Percentiles rank a stretch among this genome's conserved stretches.
These are phyloP conservation scores for Suillia variegata DNA, from an alignment of 2,888 invertebrate species.

Conservation along the genomic window DNA sequence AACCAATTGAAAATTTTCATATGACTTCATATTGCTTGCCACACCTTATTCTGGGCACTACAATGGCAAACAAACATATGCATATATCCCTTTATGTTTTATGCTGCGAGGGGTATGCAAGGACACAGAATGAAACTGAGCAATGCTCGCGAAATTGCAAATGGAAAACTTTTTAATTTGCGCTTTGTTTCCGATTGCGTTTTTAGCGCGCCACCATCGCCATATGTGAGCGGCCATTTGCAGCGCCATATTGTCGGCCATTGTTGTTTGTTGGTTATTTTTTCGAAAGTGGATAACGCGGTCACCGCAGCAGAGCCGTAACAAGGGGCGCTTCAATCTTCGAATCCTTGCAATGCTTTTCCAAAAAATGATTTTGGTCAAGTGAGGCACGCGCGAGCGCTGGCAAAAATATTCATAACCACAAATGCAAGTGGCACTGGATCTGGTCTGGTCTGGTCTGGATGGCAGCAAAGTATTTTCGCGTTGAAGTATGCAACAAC, in stretches of 20 bases:
- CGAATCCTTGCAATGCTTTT: constrained; percentile 18
- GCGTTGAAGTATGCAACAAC: background rate
- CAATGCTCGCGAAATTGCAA: constrained; percentile 10
- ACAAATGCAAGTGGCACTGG: constrained; percentile 15
- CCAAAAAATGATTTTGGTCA: constrained; percentile 20
- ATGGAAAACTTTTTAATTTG: constrained; percentile 18
- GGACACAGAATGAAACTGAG: constrained; percentile 14
- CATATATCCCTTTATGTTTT: too few species aligned
- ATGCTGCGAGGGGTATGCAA: too few species aligned
- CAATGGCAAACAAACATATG: too few species aligned
- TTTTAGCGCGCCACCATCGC: constrained; percentile 2
- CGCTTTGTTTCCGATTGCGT: constrained; percentile 13
- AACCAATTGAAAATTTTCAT: too few species aligned
- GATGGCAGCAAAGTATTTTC: background rate
- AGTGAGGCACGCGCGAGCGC: constrained; percentile 1
- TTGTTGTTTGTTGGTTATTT: background rate
- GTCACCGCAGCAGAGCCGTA: background rate
- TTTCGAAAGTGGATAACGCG: background rate
- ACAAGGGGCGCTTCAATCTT: constrained; percentile 14
- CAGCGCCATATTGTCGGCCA: constrained; percentile 1
- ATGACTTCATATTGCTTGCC: too few species aligned
- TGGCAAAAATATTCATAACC: constrained; percentile 17
- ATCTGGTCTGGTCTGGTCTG: background rate
- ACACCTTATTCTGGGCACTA: too few species aligned
- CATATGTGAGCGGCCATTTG: background rate